Base-by-base conservation (phyloP, 1,140 invertebrate species). In the Xylocopa sonorina region DNA sequence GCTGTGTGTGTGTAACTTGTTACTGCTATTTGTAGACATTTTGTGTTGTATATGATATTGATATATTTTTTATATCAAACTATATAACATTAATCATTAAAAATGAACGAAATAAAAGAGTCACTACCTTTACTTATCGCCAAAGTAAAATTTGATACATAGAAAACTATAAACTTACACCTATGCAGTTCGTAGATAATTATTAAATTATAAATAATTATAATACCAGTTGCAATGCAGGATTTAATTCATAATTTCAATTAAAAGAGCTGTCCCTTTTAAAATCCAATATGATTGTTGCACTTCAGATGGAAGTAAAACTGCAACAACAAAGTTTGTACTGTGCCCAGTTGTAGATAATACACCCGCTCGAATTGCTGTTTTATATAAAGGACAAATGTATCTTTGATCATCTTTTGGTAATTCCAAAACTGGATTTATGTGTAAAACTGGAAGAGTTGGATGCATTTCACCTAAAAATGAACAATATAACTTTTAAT, bases 331-430 rank as follows among this genome's bases (percentile, higher is more conserved):
- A 90, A 97, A 98, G 92, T 98, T 98, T 1, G 97, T 98, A 68
- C 97, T 98, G 88, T 97, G 97, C 3, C 97, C 97, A 6, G 97
- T 98, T 0, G 97, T 98, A 32, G 97, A 97, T 9, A 98, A 93
- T 2, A 95, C 95, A 57, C 97, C 97, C 41, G 97, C 97, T 69
- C 97, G 92, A 57, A 96, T 94, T n/a, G 96, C 95, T 1, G 97
- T 98, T 93, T 98, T 98, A 89, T 98, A 98, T 14, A 98, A 90
- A 0, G 97, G 97, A 53, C 95, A 94, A 32, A 95, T 93, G 88
- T 98, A 98, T 60, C 96, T 94, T 9, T 91, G 89, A 84, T 95
- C 94, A n/a, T 95, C 91, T 41, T 93, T 92, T 7, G 94, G 94
- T 84, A 95, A 91, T 69, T 93, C 92, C 78, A 95, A 92, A 55